Evolutionary conservation across 2,113 vertebrate genomes (phyloP), one percentile per base, ranked within the genome.

Genomic region (Tragulus kanchil): DNA sequence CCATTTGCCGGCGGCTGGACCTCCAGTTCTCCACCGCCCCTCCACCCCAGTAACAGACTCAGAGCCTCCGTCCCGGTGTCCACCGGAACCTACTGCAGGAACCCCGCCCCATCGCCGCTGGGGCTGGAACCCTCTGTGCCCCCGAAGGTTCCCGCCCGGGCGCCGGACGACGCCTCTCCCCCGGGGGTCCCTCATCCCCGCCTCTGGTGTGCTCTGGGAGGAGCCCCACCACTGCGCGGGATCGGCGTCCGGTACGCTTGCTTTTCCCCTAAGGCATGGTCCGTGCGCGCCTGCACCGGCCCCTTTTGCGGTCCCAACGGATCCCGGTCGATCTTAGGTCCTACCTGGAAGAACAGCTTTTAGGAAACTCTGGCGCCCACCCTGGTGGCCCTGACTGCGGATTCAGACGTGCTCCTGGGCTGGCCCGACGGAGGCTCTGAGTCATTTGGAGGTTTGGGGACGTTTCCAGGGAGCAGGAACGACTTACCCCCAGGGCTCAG

Each of bases 231-330:
- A 3, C 31, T 5, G 59, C 69, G 8, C 9, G 0, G 25, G 58
- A 6, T 0, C 0, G 31, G 25, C 65, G 5, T 45, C 78, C 17
- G 36, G 36, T 56, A 19, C 4, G 54, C 25, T 15, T n/a, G 79
- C 2, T 12, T 23, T 4, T n/a, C 56, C 23, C 15, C 13, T 15
- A 52, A 2, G 54, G 28, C 23, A 19, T 14, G 21, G 15, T 61
- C 59, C 65, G 23, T 14, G 0, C 0, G 17, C 4, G 61, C 86
- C 42, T 1, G 15, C 26, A 8, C 2, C 11, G 10, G 19, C 48
- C 71, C 58, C 14, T 59, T 45, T 19, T 16, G 45, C 54, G 56
- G 48, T 67, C 62, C n/a, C 14, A 26, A 26, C 71, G 11, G 25
- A 56, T 36, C 50, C 67, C n/a, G 65, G 21, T 3, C 6, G 3